Conservation (phyloP, 2,113 vertebrate genomes). For the Pygoscelis adeliae region DNA sequence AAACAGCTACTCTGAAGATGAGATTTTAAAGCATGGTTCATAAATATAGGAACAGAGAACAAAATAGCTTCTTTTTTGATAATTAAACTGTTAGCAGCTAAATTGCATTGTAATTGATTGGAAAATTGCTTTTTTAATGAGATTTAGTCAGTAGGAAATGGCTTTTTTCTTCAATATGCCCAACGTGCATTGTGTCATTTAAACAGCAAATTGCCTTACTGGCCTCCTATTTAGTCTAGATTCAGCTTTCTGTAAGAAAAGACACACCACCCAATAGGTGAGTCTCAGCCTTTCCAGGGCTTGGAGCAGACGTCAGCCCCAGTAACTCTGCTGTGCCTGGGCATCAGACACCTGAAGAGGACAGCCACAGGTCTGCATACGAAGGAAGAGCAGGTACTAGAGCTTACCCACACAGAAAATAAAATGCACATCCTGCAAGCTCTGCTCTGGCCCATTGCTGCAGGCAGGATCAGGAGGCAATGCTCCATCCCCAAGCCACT, state of each 20-base stretch:
- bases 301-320: neutral
- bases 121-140: slow-evolving; percentile 83
- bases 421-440: too few species aligned
- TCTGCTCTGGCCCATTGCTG: neutral
- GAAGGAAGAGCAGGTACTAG: neutral
- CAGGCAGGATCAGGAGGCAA: fast-evolving
- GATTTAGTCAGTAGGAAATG: slow-evolving; percentile 76
- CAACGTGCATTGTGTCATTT: slow-evolving; percentile 61
- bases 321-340: neutral
- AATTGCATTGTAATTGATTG: slow-evolving; percentile 80
- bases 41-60: slow-evolving; percentile 52
- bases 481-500: neutral
- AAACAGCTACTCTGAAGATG: neutral
- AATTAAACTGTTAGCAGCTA: slow-evolving; percentile 79
- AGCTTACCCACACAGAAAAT: neutral
- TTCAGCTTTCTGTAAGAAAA: neutral
- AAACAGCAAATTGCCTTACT: slow-evolving; percentile 59
- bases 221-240: neutral
- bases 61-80: slow-evolving; percentile 63
- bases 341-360: neutral
- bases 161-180: slow-evolving; percentile 52
- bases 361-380: fast-evolving
- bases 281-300: neutral
- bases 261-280: fast-evolving
- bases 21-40: slow-evolving; percentile 7